These are phyloP conservation scores for Diuraphis noxia DNA, from an alignment of 1,140 invertebrate species.

Conservation along the genomic window DNA sequence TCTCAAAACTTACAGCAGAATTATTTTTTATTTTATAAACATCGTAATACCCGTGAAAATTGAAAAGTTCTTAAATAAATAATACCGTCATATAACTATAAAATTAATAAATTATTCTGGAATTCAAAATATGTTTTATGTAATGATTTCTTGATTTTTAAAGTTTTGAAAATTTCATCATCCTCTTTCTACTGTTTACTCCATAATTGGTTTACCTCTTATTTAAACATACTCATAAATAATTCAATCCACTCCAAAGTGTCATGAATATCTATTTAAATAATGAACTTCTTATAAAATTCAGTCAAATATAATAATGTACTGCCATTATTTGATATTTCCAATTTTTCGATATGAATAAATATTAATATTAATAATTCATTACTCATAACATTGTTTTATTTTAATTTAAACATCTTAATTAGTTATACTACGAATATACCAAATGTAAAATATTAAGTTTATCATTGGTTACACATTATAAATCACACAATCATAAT, in stretches of 20 bases:
- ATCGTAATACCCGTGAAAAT: neutral
- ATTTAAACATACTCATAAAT: neutral
- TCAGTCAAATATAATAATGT: neutral
- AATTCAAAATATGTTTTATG: neutral
- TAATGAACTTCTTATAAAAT: neutral
- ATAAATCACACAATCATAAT: neutral
- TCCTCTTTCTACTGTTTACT: neutral
- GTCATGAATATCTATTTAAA: neutral
- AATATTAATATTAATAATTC: neutral
- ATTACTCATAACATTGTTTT: neutral
- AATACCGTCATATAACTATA: neutral
- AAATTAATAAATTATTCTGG: neutral
- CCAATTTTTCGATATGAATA: neutral
- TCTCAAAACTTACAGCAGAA: neutral
- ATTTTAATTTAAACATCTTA: neutral
- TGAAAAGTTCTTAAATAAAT: neutral
- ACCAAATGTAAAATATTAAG: neutral
- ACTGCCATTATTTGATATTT: neutral
- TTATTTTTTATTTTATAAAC: neutral
- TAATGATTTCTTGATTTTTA: neutral
- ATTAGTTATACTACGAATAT: neutral
- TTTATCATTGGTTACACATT: neutral
- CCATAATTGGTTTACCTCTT: neutral
- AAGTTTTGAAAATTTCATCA: neutral
- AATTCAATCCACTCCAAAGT: neutral